Evolutionary conservation across 2,888 invertebrate species (phyloP), one percentile per base, ranked within the genome.

Genomic region (Hemicrepidius hirtus): DNA sequence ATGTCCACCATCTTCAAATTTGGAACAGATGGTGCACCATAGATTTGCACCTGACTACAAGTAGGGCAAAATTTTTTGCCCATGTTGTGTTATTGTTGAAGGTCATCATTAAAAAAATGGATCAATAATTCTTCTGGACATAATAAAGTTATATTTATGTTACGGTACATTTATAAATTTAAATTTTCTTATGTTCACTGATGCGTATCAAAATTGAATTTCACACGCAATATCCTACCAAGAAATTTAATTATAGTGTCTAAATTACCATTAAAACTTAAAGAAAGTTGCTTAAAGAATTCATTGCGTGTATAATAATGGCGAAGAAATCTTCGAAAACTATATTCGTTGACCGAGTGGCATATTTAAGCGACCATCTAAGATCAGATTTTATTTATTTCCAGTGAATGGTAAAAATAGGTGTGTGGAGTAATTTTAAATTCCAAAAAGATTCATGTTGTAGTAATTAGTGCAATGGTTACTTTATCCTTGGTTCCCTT

Each of bases 271-370:
- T 32, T 5, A 32, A 5, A 32, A 32, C 9, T 7, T 32, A 9
- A 32, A 32, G 32, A 32, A 32, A 32, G 32, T 32, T 32, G 32
- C n/a, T 32, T 32, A 32, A 44, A 18, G 18, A 9, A 13, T 18
- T 16, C 44, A 44, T 44, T 62, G 20, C 53, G 53, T 46, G 28
- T 62, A 28, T 62, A 46, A 44, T 18, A 18, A 62, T 44, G 28
- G 16, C 28, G 24, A 62, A 24, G 16, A n/a, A 32, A 46, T 28
- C 46, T 7, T 12, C 32, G 32, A 32, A 6, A 44, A 9, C 28
- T 24, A 46, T 35, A 35, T 28, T 50, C 63, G 49, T 35, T 64
- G 63, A 64, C 63, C 63, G 63, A 49, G 63, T 64, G 49, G 49
- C 63, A 50, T 49, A 64, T 59, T 59, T 20, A 21, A 59, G 6